A percentile compares a stretch with the other conserved stretches of the same genome.
These are phyloP conservation scores for Heliconius ismenius DNA, from an alignment of 2,888 invertebrate genomes.

Conservation along the genomic window DNA sequence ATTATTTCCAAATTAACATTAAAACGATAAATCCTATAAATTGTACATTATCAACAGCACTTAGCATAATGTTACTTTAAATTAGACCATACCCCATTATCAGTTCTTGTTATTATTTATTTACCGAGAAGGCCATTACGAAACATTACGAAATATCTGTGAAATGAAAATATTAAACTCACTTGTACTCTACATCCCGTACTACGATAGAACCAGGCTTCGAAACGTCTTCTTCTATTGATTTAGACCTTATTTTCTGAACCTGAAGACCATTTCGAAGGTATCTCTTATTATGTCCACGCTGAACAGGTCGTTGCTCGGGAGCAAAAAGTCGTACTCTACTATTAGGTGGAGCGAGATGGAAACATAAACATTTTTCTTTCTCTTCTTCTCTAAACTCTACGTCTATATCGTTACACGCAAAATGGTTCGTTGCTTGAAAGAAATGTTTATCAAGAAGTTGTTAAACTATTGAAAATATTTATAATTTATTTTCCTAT, in stretches of 20 bases:
- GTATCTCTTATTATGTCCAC: conserved; percentile 29
- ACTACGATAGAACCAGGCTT: conserved; percentile 56
- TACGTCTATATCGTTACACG: conserved; percentile 17
- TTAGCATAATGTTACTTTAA: conserved; percentile 25
- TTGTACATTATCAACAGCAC: conserved; percentile 18
- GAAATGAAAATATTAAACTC: conserved; percentile 67
- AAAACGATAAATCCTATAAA: conserved; percentile 25
- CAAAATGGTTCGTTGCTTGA: not conserved
- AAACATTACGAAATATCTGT: conserved; percentile 77
- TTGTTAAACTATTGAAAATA: too few relatives aligned
- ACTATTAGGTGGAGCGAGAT: conserved; percentile 64
- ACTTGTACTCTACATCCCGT: conserved; percentile 64
- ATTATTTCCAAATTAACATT: conserved; percentile 11
- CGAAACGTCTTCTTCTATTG: conserved; percentile 5
- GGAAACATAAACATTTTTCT: conserved; percentile 67
- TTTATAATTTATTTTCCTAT: too few relatives aligned
- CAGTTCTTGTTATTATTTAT: conserved; percentile 51
- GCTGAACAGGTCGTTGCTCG: conserved; percentile 74
- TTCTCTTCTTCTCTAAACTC: conserved; percentile 51
- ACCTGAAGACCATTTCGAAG: conserved; percentile 6
- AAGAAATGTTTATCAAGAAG: not conserved
- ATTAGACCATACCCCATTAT: conserved; percentile 14
- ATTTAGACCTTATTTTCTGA: conserved; percentile 23
- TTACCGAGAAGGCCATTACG: conserved; percentile 55
- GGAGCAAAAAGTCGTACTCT: conserved; percentile 55